Evolutionary conservation across 2,888 invertebrate species (phyloP).

Genomic region (Monoplex corrugatus): DNA sequence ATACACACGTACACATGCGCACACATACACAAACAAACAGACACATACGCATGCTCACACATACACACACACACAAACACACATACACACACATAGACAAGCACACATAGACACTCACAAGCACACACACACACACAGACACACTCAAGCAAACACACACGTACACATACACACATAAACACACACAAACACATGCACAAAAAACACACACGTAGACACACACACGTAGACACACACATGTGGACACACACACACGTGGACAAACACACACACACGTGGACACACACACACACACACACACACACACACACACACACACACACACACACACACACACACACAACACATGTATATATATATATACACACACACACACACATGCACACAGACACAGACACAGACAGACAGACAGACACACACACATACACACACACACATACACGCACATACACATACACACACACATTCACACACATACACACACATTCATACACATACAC

Average conservation of each 20-base stretch:
- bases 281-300: not conserved
- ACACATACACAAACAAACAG: not conserved
- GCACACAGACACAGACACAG: not conserved
- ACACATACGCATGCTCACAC: not conserved
- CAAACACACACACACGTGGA: not conserved
- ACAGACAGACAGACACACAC: not conserved
- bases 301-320: conserved; percentile 7
- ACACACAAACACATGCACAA: not conserved
- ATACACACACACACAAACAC: not conserved
- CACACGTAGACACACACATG: too few relatives aligned
- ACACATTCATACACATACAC: not conserved
- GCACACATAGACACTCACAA: not conserved
- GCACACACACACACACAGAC: not conserved
- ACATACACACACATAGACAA: not conserved
- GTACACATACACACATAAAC: not conserved
- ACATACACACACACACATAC: not conserved
- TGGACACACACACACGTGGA: too few relatives aligned
- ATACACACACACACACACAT: not conserved
- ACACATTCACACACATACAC: not conserved
- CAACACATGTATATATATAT: not conserved
- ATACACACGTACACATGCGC: not conserved
- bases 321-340: not conserved
- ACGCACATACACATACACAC: not conserved
- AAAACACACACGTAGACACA: not conserved
- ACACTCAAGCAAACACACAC: not conserved